Evolutionary conservation across 1,140 invertebrate species (phyloP), one percentile per base, ranked within the genome.

Genomic region (Drosophila burlai): DNA sequence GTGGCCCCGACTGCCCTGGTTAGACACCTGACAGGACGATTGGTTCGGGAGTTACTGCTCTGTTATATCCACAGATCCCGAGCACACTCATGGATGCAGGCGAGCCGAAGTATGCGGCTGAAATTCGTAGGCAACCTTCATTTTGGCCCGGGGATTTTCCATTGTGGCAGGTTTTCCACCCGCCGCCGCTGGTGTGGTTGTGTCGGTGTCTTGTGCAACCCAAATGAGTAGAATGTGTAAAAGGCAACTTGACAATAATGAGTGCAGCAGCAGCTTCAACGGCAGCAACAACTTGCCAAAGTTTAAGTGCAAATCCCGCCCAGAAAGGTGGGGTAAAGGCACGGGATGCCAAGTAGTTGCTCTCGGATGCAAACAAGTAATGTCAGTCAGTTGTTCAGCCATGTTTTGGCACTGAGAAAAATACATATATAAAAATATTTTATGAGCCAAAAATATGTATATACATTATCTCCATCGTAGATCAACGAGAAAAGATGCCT

Each of bases 191-290:
- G 0, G 6, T 73, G 54, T 21, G 49, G 24, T 29, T 47, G 49
- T 58, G 60, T 43, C 40, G 46, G 42, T 59, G 71, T 58, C 59
- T 50, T 65, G 67, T 80, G 60, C 46, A 79, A 66, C 76, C 77
- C 68, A 80, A 80, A 80, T 80, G 77, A 80, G 77, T 73, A 62
- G 77, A 80, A 80, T 80, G 77, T 74, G 76, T 74, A 67, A 67
- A 55, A 80, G 75, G 69, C 62, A 80, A 80, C 76, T 80, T 80
- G 78, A 80, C 78, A 80, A 80, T 80, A 80, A 80, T 80, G 76
- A 80, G 77, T 80, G 80, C 81, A 80, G 34, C 61, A 62, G 24
- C 47, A 73, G n/a, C 55, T 21, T 15, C 55, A 72, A 18, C 47
- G 57, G 46, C 55, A 78, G 50, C 55, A 79, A 45, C 46, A 50